Evolutionary conservation across 2,888 invertebrate genomes (phyloP), one percentile per base, ranked within the genome.

Genomic region (Drosophila ustulata): DNA sequence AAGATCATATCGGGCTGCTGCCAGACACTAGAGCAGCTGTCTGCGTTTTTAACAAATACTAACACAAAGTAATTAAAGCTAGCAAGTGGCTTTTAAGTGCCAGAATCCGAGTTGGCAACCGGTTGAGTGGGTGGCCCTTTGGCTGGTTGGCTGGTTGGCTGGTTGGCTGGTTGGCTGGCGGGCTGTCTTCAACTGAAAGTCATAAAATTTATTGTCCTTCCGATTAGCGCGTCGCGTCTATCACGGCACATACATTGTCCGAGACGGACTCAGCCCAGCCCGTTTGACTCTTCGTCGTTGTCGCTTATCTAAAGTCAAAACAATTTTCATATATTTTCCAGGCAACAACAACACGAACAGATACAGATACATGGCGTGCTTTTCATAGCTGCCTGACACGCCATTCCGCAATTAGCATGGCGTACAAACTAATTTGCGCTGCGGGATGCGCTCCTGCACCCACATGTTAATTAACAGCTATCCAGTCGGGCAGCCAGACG

Each of bases 261-360:
- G 28, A 41, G 53, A 18, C 23, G 11, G 43, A 39, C 9, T 11
- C 43, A 7, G 23, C 39, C 51, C 52, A 41, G 55, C 67, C 55
- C 72, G 72, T 53, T 79, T 69, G 70, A 66, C 78, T 67, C 70
- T 46, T 68, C 63, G 66, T 66, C 71, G 66, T 66, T 78, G 82
- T 79, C 85, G 80, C 91, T 91, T 91, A 91, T 91, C 91, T 91
- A 90, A 91, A 91, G 91, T 91, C 91, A 89, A 90, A 91, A 88
- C 92, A 90, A 91, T 91, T 91, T 90, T 89, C 90, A 90, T 89
- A 89, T 86, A 82, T 88, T 79, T 83, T 80, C 73, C 71, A 52
- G 52, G 49, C 50, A 49, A 9, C n/a, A 69, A 26, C 34, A 52
- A 39, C 41, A 32, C 37, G n/a, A 37, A 37, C 37, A 37, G 37